Base-by-base conservation (phyloP, 2,797 vertebrate genomes). In the Hipposideros larvatus region DNA sequence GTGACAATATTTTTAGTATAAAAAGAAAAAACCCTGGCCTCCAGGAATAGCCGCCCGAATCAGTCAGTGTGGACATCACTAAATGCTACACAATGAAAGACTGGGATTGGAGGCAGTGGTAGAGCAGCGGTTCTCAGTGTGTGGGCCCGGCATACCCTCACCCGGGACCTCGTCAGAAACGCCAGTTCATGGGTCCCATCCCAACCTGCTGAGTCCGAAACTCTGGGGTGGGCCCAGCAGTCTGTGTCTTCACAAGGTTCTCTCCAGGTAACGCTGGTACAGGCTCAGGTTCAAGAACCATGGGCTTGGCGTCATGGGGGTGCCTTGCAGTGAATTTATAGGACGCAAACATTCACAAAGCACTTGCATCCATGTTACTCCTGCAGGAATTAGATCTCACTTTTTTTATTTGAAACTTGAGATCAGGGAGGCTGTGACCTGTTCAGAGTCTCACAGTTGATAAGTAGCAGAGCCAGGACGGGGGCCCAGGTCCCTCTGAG, bases 81-180 rank as follows among this genome's bases (percentile, higher is more conserved):
- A 7, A 87, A 14, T 1, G 37, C 73, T 46, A 5, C 19, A 4
- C 26, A 41, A 2, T 1, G 15, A 31, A 18, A 83, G 55, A 3
- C 0, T 19, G 21, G 71, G 65, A 11, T 14, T 1, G 46, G 55
- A 66, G 48, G 7, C 0, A 0, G 34, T 4, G 13, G 31, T 4
- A 31, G 21, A 34, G 16, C 8, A 5, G 4, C 5, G 55, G 19
- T 21, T 70, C 57, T 85, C 34, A 4, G 4, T 0, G 9, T 28
- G 31, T 34, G 61, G 14, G 48, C 48, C 48, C 14, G 4, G 48
- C 14, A 15, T 14, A 51, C 43, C 43, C 43, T 43, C 11, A 34
- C 55, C 88, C 6, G 41, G 16, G 78, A 51, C 37, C 84, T 5
- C 13, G 15, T 43, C 86, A 78, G 82, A 94, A 79, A 71, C 21